A percentile compares a stretch with the other conserved stretches of the same genome.
phyloP scores from a whole-genome alignment of 2,888 invertebrate species.

The Chaitophorus viminalis region DNA sequence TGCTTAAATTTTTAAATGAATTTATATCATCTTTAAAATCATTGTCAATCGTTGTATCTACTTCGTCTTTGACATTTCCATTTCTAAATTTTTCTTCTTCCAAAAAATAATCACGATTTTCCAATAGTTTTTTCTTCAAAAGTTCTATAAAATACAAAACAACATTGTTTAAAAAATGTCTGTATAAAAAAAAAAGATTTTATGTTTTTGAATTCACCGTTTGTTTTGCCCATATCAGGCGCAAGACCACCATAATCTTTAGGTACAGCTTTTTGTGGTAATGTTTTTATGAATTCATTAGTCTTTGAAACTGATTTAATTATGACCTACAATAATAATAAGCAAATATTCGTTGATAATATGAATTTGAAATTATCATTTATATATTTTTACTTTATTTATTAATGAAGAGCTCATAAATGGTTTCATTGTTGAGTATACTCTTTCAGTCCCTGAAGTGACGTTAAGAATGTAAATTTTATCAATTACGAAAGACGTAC shows the following conservation, averaged over 20 bases:
- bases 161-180: not conserved
- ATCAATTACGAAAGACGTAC: constrained; percentile 64
- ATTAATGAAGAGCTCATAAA: constrained; percentile 63
- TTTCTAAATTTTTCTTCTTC: constrained; percentile 64
- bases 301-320: constrained; percentile 60
- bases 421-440: constrained; percentile 64
- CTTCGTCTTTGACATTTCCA: constrained; percentile 64
- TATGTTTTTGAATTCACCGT: constrained; percentile 50
- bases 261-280: constrained; percentile 64
- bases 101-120: constrained; percentile 64
- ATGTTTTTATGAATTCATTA: constrained; percentile 62
- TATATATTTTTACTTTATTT: constrained; percentile 60
- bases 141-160: constrained; percentile 41
- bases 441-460: constrained; percentile 64
- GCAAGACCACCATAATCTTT: constrained; percentile 64
- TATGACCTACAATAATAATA: constrained; percentile 47
- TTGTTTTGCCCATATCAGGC: constrained; percentile 62
- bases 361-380: not conserved
- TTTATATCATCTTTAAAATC: constrained; percentile 62
- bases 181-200: not conserved
- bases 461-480: constrained; percentile 65
- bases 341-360: not conserved
- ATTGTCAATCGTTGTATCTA: constrained; percentile 42
- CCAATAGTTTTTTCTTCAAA: constrained; percentile 62
- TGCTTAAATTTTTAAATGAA: constrained; percentile 65